These are phyloP conservation scores for Drosophila azteca DNA, from an alignment of 1,140 invertebrate species.

Conservation along the genomic window DNA sequence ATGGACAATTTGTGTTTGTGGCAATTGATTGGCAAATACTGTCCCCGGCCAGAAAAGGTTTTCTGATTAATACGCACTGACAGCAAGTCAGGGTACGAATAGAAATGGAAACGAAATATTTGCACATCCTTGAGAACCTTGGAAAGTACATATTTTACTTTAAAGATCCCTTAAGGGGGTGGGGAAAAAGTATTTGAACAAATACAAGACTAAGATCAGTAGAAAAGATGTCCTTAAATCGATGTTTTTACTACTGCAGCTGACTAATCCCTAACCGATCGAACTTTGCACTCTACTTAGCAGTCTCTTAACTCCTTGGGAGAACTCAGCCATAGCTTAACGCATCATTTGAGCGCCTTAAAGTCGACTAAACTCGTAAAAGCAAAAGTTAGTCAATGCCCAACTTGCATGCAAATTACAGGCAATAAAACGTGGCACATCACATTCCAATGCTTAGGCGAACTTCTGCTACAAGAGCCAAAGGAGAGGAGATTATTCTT, in stretches of 20 bases:
- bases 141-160: too few species aligned
- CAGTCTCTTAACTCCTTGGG: conserved; percentile 15
- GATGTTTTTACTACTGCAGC: neutral
- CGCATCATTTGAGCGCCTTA: conserved; percentile 65
- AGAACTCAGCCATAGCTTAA: conserved; percentile 48
- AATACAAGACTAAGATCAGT: too few species aligned
- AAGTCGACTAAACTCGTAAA: conserved; percentile 58
- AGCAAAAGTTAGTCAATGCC: conserved; percentile 66
- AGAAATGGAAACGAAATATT: conserved; percentile 2
- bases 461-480: conserved; percentile 61
- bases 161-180: too few species aligned
- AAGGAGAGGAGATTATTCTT: conserved; percentile 76
- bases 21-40: conserved; percentile 83
- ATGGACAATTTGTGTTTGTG: conserved; percentile 83
- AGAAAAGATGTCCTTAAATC: too few species aligned
- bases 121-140: neutral
- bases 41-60: conserved; percentile 76
- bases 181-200: too few species aligned
- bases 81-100: conserved; percentile 51
- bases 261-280: neutral
- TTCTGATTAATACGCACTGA: conserved; percentile 74
- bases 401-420: conserved; percentile 80
- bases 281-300: conserved; percentile 40
- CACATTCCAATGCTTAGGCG: conserved; percentile 51
- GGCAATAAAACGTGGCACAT: conserved; percentile 75